A percentile compares a stretch with the other conserved stretches of the same genome.
Evolutionary conservation across 2,888 invertebrate genomes (phyloP).

Genomic region (Periphyllus acericola): DNA sequence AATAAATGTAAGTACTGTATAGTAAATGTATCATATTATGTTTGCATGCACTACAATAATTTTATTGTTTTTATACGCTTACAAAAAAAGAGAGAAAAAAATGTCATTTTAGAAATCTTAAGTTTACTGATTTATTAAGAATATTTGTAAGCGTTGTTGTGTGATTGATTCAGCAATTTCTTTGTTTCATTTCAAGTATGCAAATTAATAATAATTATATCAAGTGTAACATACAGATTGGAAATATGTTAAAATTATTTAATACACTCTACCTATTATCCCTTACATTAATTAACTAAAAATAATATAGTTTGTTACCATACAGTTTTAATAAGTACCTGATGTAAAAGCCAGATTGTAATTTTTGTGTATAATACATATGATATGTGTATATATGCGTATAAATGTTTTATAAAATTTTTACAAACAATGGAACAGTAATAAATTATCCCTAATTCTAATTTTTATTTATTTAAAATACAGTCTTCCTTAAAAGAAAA

Average conservation of each 20-base stretch:
- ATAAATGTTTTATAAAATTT: background rate
- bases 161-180: background rate
- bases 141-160: background rate
- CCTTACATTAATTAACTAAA: slow-evolving; percentile 11
- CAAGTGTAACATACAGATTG: background rate
- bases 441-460: background rate
- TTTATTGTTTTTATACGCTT: slow-evolving; percentile 15
- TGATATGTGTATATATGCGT: slow-evolving; percentile 4
- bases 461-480: slow-evolving; percentile 17
- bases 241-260: background rate
- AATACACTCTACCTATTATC: slow-evolving; percentile 20
- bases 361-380: slow-evolving; percentile 13
- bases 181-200: slow-evolving; percentile 18
- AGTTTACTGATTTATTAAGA: slow-evolving; percentile 4
- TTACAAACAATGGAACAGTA: background rate
- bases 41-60: slow-evolving; percentile 21
- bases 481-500: slow-evolving; percentile 34
- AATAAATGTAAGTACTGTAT: background rate
- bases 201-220: slow-evolving; percentile 32
- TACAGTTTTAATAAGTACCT: slow-evolving; percentile 45
- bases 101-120: slow-evolving; percentile 22
- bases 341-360: slow-evolving; percentile 43
- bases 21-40: slow-evolving; percentile 9
- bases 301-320: slow-evolving; percentile 44
- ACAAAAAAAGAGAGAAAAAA: slow-evolving; percentile 15